Base-by-base conservation (phyloP, 2,797 vertebrate genomes). In the Percopsis omiscomaycus region DNA sequence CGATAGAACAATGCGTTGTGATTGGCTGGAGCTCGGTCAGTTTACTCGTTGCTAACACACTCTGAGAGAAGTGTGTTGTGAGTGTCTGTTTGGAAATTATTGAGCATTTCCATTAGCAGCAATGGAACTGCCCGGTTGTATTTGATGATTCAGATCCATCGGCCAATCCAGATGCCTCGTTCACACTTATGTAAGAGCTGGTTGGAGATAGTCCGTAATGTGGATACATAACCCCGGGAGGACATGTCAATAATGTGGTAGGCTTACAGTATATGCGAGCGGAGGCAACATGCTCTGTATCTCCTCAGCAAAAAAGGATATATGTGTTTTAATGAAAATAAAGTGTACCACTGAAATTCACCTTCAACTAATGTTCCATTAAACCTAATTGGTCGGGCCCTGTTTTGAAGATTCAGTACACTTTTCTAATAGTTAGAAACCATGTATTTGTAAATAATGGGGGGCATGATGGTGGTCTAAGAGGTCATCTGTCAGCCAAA, bases 71-170 rank as follows among this genome's bases (percentile, higher is more conserved):
- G 22, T 22, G 22, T 22, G 61, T 48, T 64, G 57, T 75, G 45
- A 61, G 76, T 79, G 80, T 80, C 75, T 73, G 64, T 86, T 89
- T 88, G 88, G 89, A 90, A 90, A 89, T 83, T 89, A 92, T 90
- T 61, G 86, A 90, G 58, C 70, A 2, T 78, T 78, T 73, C 54
- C 74, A 77, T 79, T 82, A 66, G 59, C 64, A 54, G 91, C 90
- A 55, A 89, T 90, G 77, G 73, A 74, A 68, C 75, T 55, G 73
- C 76, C 76, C 89, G 84, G 85, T 86, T 89, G 79, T 64, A 71
- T 86, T 82, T 85, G 87, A 89, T 66, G 80, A 85, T 78, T 86
- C 79, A 77, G 76, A 84, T 73, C 22, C 74, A 80, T 85, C 79
- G 76, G 64, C 78, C 81, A 76, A 66, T 70, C 79, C 83, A 69